Evolutionary conservation across 37 sponge, comb jelly and placozoan species (phyloP).

Genomic region (Theonella swinhoei): DNA sequence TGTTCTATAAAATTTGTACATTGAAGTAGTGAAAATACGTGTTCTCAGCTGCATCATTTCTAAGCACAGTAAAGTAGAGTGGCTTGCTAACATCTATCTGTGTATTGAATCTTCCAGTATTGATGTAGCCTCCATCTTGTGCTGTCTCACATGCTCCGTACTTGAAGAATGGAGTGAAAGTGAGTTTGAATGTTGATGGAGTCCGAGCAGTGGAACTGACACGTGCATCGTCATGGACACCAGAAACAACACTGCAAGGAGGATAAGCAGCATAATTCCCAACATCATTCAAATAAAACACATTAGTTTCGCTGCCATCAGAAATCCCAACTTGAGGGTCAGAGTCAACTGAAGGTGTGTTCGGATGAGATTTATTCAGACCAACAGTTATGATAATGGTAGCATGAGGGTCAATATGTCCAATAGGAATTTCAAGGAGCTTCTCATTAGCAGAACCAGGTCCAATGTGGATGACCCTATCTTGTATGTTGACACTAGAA

Average conservation of each 20-base stretch:
- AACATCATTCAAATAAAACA: neutral
- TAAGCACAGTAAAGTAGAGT: neutral
- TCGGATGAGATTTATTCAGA: neutral
- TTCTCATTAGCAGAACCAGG: neutral
- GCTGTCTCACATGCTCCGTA: neutral
- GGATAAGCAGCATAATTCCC: neutral
- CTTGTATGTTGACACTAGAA: neutral
- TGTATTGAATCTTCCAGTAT: constrained; percentile 19
- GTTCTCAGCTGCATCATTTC: neutral
- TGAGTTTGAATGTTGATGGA: neutral
- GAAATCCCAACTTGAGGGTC: neutral
- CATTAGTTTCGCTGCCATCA: neutral
- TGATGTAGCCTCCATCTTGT: constrained; percentile 5
- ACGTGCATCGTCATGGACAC: neutral
- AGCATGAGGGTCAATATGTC: neutral
- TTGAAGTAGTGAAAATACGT: neutral
- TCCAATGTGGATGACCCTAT: neutral
- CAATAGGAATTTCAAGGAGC: neutral
- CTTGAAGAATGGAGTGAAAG: neutral
- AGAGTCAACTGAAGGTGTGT: neutral
- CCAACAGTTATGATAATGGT: neutral
- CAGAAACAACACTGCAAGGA: neutral
- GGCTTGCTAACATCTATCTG: constrained; percentile 1
- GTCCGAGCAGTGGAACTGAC: neutral
- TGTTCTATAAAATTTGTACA: too few species aligned